These are phyloP conservation scores for Gracilinanus agilis DNA, from an alignment of 2,113 vertebrate genomes.

Conservation along the genomic window DNA sequence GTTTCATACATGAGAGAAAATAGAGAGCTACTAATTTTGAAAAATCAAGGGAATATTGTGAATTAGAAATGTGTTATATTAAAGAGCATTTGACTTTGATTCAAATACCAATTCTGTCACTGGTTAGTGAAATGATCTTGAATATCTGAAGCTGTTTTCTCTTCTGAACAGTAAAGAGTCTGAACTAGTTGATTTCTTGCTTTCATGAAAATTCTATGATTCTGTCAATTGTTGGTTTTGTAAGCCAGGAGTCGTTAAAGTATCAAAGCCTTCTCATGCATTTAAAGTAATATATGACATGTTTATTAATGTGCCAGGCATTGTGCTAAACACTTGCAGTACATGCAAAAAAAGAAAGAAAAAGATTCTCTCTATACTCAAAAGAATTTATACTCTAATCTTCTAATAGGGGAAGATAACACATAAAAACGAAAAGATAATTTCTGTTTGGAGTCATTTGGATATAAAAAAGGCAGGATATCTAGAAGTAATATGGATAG, in stretches of 20 bases:
- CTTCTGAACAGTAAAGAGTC: neutral
- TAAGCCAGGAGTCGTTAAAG: neutral
- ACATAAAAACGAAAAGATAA: neutral
- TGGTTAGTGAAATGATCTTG: neutral
- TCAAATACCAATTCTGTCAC: neutral
- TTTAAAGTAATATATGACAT: neutral
- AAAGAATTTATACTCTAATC: neutral
- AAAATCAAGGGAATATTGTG: neutral
- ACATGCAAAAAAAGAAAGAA: neutral
- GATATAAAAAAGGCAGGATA: neutral
- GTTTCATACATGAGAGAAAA: neutral
- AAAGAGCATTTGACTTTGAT: neutral
- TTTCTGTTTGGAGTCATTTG: too few relatives aligned
- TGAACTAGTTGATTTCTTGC: neutral
- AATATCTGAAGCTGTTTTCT: slow-evolving; percentile 25
- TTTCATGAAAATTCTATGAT: neutral
- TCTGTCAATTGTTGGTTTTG: neutral
- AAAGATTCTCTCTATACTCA: neutral
- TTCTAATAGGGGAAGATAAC: neutral
- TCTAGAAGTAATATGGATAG: neutral
- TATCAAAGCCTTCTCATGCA: neutral
- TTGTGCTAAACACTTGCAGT: neutral
- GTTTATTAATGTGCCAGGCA: neutral
- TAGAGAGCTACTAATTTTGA: neutral
- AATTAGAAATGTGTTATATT: too few relatives aligned